Percentiles rank a stretch among this genome's conserved stretches.
phyloP scores from a whole-genome alignment of 1,140 invertebrate species.

The Pseudachorutes palmiensis region DNA sequence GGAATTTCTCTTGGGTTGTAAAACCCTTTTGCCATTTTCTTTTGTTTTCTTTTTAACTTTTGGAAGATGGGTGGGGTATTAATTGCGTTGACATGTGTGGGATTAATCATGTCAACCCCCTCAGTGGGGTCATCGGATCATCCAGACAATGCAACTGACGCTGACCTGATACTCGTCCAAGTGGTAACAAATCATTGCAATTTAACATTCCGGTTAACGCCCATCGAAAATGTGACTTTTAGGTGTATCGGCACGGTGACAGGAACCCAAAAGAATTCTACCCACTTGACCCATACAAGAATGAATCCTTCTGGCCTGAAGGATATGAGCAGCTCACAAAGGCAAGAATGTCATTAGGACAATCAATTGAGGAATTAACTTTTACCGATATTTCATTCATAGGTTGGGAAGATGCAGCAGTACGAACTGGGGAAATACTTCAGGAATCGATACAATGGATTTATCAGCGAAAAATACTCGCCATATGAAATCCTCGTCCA shows the following conservation, averaged over 20 bases:
- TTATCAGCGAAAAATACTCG: constrained; percentile 50
- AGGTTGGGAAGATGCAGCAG: constrained; percentile 63
- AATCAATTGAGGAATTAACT: not conserved
- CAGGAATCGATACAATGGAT: constrained; percentile 56
- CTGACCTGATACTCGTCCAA: constrained; percentile 24
- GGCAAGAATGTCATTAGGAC: constrained; percentile 46
- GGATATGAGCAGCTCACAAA: constrained; percentile 63
- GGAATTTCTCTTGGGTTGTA: too few species aligned
- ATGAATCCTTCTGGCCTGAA: constrained; percentile 55
- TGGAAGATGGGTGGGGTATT: too few species aligned
- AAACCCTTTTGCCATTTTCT: too few species aligned
- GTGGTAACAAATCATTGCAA: constrained; percentile 20
- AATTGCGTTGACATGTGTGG: too few species aligned
- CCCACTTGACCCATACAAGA: constrained; percentile 59
- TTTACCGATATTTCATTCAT: not conserved
- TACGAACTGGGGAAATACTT: constrained; percentile 68
- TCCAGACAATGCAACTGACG: not conserved
- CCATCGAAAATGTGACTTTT: not conserved
- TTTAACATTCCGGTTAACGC: not conserved
- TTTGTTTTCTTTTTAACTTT: too few species aligned
- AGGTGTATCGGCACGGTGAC: constrained; percentile 31
- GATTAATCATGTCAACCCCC: not conserved
- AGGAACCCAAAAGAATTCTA: constrained; percentile 57
- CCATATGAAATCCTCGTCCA: constrained; percentile 56
- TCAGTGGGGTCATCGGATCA: not conserved